Base-by-base conservation (phyloP, 2,797 vertebrate species). In the Coendou prehensilis region DNA sequence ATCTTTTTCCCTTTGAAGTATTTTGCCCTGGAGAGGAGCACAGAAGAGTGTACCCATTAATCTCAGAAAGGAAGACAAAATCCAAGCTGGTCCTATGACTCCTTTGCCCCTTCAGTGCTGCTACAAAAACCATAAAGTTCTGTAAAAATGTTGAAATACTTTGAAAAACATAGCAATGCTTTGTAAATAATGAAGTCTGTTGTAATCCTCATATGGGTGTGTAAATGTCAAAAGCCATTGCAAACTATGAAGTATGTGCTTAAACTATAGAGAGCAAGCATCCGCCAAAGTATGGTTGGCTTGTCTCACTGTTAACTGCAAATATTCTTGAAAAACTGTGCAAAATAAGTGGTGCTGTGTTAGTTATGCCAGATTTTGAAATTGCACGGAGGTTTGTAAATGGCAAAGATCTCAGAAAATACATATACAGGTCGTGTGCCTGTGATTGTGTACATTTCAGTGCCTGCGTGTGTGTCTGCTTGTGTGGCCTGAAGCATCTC, bases 1-100 rank as follows among this genome's bases (percentile, higher is more conserved):
- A 99, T 98, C 96, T 99, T 99, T 98, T 98, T 99, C 92, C 99
- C 99, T 98, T 99, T 99, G 98, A 99, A 99, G 96, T 99, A 98
- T 96, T 99, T 99, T 45, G 98, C 98, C 99, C 99, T 99, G 98
- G 52, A 97, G 90, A 85, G 91, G 89, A 94, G 96, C 90, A 90
- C 7, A 97, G 71, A 85, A 97, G 75, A 91, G 28, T n/a, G 75
- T 14, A 89, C 71, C 2, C 8, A 28, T 97, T 37, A 97, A 81
- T 87, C 64, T 93, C 80, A 94, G 79, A 47, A n/a, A 67, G 28
- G 57, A 97, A 91, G 71, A 91, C 82, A 50, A 91, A 85, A 80
- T 47, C 75, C 90, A 95, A n/a, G 71, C 30, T 28, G 14, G 33
- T 93, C 89, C 80, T 93, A 83, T 93, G 75, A 56, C 78, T 54